A percentile compares a stretch with the other conserved stretches of the same genome.
phyloP scores from a whole-genome alignment of 1,140 invertebrate species.

The Lepeophtheirus salmonis region DNA sequence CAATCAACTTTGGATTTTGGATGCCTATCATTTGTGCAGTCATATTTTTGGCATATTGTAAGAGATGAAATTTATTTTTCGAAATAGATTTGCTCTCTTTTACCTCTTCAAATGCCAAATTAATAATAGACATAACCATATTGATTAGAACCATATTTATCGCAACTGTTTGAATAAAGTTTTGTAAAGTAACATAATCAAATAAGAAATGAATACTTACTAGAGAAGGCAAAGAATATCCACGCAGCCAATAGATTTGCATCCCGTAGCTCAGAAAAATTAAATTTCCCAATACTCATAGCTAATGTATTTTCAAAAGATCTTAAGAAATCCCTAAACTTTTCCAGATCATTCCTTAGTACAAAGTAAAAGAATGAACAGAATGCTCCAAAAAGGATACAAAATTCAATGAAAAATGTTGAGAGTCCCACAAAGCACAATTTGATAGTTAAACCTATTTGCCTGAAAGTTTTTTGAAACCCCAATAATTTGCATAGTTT shows the following conservation, averaged over 20 bases:
- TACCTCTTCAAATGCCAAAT: conserved; percentile 16
- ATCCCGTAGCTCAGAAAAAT: conserved; percentile 9
- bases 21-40: conserved; percentile 11
- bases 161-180: conserved; percentile 4
- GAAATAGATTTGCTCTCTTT: conserved; percentile 3
- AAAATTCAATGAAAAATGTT: conserved; percentile 16
- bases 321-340: conserved; percentile 15
- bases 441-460: conserved; percentile 13
- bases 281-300: conserved; percentile 18
- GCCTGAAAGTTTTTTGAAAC: conserved; percentile 16
- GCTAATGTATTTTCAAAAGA: conserved; percentile 16
- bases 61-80: conserved; percentile 16
- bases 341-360: conserved; percentile 10
- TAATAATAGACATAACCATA: conserved; percentile 19
- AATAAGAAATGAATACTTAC: conserved; percentile 12
- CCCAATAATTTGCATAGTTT: conserved; percentile 12
- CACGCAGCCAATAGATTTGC: conserved; percentile 13
- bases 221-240: conserved; percentile 19
- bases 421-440: conserved; percentile 15
- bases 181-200: neutral
- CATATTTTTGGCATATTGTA: conserved; percentile 11
- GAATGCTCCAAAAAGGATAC: conserved; percentile 13
- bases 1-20: neutral
- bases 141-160: conserved; percentile 18
- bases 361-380: conserved; percentile 18